phyloP scores from a whole-genome alignment of 2,888 invertebrate species.

The Formica aserva region DNA sequence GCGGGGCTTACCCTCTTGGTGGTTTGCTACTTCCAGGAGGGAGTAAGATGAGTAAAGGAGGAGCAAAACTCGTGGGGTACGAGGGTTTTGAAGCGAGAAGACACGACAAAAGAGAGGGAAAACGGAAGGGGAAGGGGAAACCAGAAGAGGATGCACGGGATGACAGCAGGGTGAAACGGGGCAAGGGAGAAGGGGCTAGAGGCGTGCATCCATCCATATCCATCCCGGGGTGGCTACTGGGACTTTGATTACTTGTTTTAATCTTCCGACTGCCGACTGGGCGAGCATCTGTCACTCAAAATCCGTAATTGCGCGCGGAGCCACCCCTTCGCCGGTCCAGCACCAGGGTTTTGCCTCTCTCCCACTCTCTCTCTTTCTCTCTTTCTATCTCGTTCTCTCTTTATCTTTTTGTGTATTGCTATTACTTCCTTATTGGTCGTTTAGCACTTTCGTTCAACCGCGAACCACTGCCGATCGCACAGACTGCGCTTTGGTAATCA shows the following conservation, averaged over 20 bases:
- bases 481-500: constrained; percentile 32
- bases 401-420: constrained; percentile 59
- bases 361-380: too few species aligned
- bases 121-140: constrained; percentile 39
- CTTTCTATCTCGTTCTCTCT: constrained; percentile 18
- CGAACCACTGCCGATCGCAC: constrained; percentile 41
- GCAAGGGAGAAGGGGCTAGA: constrained; percentile 51
- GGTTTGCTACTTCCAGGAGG: constrained; percentile 61
- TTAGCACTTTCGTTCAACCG: constrained; percentile 72
- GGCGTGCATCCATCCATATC: constrained; percentile 84
- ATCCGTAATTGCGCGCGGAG: constrained; percentile 84
- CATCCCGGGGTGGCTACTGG: constrained; percentile 81
- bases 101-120: constrained; percentile 56
- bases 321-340: constrained; percentile 73
- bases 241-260: constrained; percentile 86
- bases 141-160: constrained; percentile 48
- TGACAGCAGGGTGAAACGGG: constrained; percentile 52
- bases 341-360: constrained; percentile 25
- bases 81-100: constrained; percentile 66
- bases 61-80: constrained; percentile 61
- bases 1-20: constrained; percentile 64
- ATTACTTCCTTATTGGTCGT: constrained; percentile 81
- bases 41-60: constrained; percentile 61
- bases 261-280: constrained; percentile 85
- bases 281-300: constrained; percentile 86